Base-by-base conservation (phyloP, 2,888 invertebrate genomes). In the Pristionchus exspectatus region DNA sequence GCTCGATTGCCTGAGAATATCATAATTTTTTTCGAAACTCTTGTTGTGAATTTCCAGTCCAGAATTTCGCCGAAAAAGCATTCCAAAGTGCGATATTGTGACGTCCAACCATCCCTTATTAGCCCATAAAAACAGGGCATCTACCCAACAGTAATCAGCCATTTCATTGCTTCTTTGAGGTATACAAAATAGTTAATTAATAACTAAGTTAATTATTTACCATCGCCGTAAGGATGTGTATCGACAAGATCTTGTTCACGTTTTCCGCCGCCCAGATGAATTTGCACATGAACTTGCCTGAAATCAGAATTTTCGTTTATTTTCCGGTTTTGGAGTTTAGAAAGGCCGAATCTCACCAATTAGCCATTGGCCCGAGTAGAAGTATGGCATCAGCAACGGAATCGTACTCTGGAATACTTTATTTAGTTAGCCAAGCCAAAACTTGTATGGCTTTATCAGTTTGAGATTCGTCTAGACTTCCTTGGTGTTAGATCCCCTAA, bases 171-270 rank as follows among this genome's bases (percentile, higher is more conserved):
- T 50, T 38, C 2, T 38, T 38, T 38, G 38, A 38, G 5, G 38
- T 38, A 38, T 38, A 38, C 38, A 69, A 69, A 27, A 66, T 27
- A n/a, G 7, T 69, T 69, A 69, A 10, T 27, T 30, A 69, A 69
- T 30, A 69, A 12, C 10, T 12, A 69, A 27, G 44, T 44, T 12
- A 30, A 77, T 24, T 0, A 38, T 85, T 84, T 21, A 91, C 91
- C 94, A 93, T 94, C 18, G 93, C 91, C 0, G 94, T 91, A 44
- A 94, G 90, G 33, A 94, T 93, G 83, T 93, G 93, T 9, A 94
- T 92, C 16, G 93, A 93, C 30, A 94, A 91, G 21, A 94, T 89
- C 81, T 94, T 94, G 91, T 94, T 94, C 38, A 93, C 90, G 83
- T 93, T 92, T 69, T 93, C 93, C 4, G 92, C 92, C 3, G 91